phyloP scores from a whole-genome alignment of 2,797 vertebrate genomes.

The Macropus fuliginosus region DNA sequence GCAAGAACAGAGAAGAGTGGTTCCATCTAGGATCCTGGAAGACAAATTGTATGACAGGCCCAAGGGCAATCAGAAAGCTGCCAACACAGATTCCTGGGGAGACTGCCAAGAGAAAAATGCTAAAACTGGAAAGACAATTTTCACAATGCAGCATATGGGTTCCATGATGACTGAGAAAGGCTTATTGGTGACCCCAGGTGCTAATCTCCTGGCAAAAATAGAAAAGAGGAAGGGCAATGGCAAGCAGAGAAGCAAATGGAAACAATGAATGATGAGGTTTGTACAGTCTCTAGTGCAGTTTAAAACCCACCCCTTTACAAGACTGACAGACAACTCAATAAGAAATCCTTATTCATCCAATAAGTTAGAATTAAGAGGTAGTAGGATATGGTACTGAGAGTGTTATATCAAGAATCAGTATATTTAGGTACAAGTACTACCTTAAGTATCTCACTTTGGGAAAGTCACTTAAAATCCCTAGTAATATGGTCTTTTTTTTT shows the following conservation, averaged over 20 bases:
- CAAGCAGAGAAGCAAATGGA: background rate
- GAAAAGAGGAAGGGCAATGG: background rate
- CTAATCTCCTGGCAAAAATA: slow-evolving; percentile 34
- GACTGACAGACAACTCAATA: background rate
- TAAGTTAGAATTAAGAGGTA: background rate
- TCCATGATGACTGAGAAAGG: background rate
- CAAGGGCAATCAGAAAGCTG: slow-evolving; percentile 34
- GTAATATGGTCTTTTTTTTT: background rate
- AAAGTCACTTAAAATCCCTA: background rate
- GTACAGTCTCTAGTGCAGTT: background rate
- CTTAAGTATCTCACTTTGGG: background rate
- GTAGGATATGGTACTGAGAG: background rate
- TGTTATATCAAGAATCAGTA: background rate
- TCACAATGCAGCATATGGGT: slow-evolving; percentile 37
- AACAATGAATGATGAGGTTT: background rate
- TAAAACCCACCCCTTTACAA: background rate
- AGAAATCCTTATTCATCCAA: background rate
- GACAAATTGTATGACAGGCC: slow-evolving; percentile 39
- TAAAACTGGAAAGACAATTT: slow-evolving; percentile 38
- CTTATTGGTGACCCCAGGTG: slow-evolving; percentile 24
- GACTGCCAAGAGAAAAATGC: slow-evolving; percentile 51
- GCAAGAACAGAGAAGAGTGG: background rate
- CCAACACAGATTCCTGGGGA: slow-evolving; percentile 23
- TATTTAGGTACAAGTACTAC: background rate
- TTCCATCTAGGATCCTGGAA: slow-evolving; percentile 27